A percentile compares a stretch with the other conserved stretches of the same genome.
These are phyloP conservation scores for Gambusia holbrooki DNA, from an alignment of 2,113 vertebrate genomes.

Conservation along the genomic window DNA sequence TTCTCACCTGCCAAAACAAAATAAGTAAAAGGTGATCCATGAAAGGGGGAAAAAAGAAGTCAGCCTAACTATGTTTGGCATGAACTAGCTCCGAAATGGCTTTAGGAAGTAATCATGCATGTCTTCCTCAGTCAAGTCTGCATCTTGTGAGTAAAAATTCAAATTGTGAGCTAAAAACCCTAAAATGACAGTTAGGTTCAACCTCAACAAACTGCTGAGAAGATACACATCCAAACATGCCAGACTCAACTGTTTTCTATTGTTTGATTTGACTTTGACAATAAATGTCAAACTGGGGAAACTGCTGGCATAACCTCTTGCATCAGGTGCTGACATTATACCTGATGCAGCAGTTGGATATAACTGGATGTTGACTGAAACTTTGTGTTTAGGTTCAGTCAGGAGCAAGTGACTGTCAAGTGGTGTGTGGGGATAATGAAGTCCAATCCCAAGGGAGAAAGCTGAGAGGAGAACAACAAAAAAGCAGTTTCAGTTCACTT, in stretches of 20 bases:
- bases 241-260: neutral
- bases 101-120: neutral
- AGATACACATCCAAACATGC: neutral
- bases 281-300: conserved; percentile 6
- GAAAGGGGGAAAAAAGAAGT: neutral
- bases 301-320: neutral
- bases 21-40: neutral
- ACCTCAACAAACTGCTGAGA: neutral
- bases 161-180: neutral
- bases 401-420: conserved; percentile 35
- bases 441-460: conserved; percentile 28
- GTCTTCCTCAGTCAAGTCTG: neutral
- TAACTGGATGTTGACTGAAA: conserved; percentile 8
- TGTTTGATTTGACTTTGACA: conserved; percentile 1
- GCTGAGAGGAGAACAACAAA: conserved; percentile 35
- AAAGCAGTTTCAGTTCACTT: conserved; percentile 33
- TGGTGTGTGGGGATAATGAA: conserved; percentile 55
- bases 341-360: conserved; percentile 8
- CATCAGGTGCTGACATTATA: conserved; percentile 15
- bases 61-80: neutral
- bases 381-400: conserved; percentile 37
- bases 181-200: neutral
- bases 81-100: conserved; percentile 6
- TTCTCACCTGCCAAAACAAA: conserved; percentile 28
- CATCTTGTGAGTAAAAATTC: neutral